Evolutionary conservation across 2,888 invertebrate species (phyloP).

Genomic region (Melanostoma scalare): DNA sequence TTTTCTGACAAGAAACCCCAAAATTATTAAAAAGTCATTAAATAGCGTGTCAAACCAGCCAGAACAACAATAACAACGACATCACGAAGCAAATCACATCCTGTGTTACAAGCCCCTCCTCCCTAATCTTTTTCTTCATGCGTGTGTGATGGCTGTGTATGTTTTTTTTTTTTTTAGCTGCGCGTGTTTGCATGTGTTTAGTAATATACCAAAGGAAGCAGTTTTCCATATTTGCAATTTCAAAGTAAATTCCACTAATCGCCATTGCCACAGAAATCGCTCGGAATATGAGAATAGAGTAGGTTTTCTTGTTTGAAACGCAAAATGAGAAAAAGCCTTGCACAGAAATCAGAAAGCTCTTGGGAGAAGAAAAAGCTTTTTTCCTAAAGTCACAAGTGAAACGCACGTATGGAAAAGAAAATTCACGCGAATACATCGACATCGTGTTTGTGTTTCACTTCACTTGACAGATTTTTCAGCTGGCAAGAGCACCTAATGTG

Average conservation of each 20-base stretch:
- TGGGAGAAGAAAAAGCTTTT: neutral
- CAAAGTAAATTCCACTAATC: conserved; percentile 53
- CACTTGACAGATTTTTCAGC: conserved; percentile 2
- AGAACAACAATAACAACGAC: conserved; percentile 28
- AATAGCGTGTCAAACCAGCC: conserved; percentile 51
- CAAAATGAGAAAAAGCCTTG: too few species aligned
- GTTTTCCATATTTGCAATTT: conserved; percentile 46
- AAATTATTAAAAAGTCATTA: conserved; percentile 41
- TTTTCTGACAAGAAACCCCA: conserved; percentile 12
- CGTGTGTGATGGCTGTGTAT: conserved; percentile 29
- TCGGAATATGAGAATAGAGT: conserved; percentile 38
- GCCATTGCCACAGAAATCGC: conserved; percentile 10
- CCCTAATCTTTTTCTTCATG: conserved; percentile 10
- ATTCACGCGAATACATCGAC: neutral
- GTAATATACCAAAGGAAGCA: conserved; percentile 46
- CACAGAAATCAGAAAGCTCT: too few species aligned
- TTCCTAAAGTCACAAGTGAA: too few species aligned
- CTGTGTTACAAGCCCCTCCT: conserved; percentile 52
- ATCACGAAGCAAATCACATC: conserved; percentile 67
- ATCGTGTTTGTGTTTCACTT: conserved; percentile 1
- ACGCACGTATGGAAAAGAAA: too few species aligned
- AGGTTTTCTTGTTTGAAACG: neutral
- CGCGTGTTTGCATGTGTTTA: conserved; percentile 35
- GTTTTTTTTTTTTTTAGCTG: conserved; percentile 14
- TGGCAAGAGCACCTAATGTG: conserved; percentile 45